Evolutionary conservation across 2,797 vertebrate species (phyloP).

Genomic region (Eremophila alpestris): DNA sequence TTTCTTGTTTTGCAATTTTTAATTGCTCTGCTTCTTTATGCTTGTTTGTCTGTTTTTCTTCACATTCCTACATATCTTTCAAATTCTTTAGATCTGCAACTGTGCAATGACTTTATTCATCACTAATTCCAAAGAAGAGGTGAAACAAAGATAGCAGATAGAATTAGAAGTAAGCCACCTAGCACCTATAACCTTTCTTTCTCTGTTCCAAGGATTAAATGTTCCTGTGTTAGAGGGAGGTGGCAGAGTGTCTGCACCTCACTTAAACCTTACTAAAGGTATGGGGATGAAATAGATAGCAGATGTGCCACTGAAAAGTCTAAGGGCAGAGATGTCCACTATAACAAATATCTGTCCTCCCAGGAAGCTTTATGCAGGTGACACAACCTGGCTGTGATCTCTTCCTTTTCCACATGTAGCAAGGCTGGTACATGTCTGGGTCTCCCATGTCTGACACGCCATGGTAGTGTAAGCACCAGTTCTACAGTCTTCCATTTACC

Average conservation of each 20-base stretch:
- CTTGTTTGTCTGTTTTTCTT: not conserved
- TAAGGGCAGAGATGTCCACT: not conserved
- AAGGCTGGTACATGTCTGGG: not conserved
- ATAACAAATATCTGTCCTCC: not conserved
- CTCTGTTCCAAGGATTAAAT: not conserved
- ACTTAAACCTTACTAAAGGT: not conserved
- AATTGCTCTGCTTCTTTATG: not conserved
- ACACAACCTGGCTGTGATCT: not conserved
- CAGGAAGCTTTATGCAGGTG: not conserved
- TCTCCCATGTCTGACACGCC: not conserved
- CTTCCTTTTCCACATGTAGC: not conserved
- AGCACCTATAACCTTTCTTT: not conserved
- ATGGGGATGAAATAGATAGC: not conserved
- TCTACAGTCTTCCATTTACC: not conserved
- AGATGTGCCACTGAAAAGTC: not conserved
- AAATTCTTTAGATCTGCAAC: not conserved
- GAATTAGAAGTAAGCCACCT: not conserved
- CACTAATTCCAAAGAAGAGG: constrained; percentile 37
- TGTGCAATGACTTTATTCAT: not conserved
- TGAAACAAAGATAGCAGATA: constrained; percentile 1
- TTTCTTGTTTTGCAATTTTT: not conserved
- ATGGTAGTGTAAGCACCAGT: not conserved
- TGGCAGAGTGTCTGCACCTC: not conserved
- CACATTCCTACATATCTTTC: not conserved
- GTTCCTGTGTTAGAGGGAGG: not conserved